Conservation (phyloP, 2,888 invertebrate genomes). For the Drosophila longiperda region DNA sequence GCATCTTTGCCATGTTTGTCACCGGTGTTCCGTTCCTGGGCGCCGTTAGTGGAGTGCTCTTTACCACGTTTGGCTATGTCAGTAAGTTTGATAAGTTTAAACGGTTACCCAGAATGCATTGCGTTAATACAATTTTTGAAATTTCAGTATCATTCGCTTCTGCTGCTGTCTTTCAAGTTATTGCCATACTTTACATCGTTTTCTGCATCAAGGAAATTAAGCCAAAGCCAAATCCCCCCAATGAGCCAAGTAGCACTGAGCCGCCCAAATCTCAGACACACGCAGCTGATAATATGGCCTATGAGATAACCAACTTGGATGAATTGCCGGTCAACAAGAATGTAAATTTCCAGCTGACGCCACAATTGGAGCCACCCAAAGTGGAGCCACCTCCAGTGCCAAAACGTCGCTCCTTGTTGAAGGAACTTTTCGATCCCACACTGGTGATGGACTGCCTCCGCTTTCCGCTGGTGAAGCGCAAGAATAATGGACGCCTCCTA, state of each 20-base stretch:
- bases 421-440: slow-evolving; percentile 84
- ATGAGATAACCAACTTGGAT: slow-evolving; percentile 69
- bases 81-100: slow-evolving; percentile 61
- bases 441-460: slow-evolving; percentile 82
- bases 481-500: slow-evolving; percentile 79
- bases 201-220: slow-evolving; percentile 83
- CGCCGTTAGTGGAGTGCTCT: slow-evolving; percentile 82
- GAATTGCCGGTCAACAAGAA: slow-evolving; percentile 73
- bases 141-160: slow-evolving; percentile 81
- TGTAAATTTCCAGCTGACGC: slow-evolving; percentile 77
- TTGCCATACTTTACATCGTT: slow-evolving; percentile 83
- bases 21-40: slow-evolving; percentile 83
- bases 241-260: slow-evolving; percentile 16
- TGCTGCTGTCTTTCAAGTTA: slow-evolving; percentile 80
- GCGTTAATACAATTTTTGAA: background rate
- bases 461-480: slow-evolving; percentile 81
- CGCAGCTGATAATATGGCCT: slow-evolving; percentile 77
- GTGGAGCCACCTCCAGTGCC: slow-evolving; percentile 45
- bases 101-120: background rate
- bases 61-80: slow-evolving; percentile 81
- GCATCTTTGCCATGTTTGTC: slow-evolving; percentile 84
- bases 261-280: slow-evolving; percentile 46
- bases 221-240: slow-evolving; percentile 20
- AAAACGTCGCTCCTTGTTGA: slow-evolving; percentile 61
- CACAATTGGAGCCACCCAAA: slow-evolving; percentile 57